These are phyloP conservation scores for Mandrillus leucophaeus DNA, from an alignment of 2,113 vertebrate species.

Conservation along the genomic window DNA sequence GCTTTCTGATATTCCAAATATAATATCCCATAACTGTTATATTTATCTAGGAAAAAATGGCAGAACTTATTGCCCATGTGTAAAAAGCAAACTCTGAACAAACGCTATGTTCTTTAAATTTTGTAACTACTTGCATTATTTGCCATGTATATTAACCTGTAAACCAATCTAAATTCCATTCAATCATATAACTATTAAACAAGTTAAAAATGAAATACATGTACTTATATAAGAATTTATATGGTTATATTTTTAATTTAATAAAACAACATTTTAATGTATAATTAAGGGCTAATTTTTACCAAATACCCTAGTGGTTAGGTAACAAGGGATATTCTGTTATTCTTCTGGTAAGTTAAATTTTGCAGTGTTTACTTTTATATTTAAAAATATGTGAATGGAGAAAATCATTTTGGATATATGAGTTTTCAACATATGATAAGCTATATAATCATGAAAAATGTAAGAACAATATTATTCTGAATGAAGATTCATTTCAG, in stretches of 20 bases:
- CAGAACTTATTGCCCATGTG: not conserved
- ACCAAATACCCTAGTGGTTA: not conserved
- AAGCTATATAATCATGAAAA: not conserved
- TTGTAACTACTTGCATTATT: constrained; percentile 13
- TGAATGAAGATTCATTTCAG: constrained; percentile 24
- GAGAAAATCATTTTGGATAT: not conserved
- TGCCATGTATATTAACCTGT: not conserved
- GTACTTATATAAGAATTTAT: not conserved
- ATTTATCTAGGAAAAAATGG: constrained; percentile 14
- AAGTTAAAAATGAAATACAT: constrained; percentile 10
- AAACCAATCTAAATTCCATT: constrained; percentile 41
- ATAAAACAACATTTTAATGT: not conserved
- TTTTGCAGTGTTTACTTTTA: not conserved
- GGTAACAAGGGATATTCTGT: not conserved
- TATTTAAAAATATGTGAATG: not conserved
- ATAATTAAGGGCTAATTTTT: constrained; percentile 52
- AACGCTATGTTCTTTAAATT: constrained; percentile 26
- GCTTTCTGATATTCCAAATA: constrained; percentile 30
- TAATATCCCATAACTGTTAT: not conserved
- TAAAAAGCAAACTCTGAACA: constrained; percentile 18
- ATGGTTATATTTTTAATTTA: not conserved
- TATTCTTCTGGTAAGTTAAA: not conserved
- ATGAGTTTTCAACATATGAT: constrained; percentile 13
- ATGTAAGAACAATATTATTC: not conserved
- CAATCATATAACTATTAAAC: not conserved